Evolutionary conservation across 2,888 invertebrate species (phyloP).

Genomic region (Ferdinandea cuprea): DNA sequence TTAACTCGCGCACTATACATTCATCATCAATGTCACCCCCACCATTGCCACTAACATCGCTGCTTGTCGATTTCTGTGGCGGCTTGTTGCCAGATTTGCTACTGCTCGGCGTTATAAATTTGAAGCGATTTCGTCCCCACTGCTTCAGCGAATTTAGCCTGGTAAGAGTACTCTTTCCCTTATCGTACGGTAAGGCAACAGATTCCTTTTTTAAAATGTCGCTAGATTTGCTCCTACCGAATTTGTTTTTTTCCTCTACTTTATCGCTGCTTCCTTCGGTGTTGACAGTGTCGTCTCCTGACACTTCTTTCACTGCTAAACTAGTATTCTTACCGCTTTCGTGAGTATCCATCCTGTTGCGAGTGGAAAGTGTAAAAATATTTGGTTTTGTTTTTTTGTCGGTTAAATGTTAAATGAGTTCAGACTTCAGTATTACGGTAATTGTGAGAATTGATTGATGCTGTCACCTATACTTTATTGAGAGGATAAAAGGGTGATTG

Average conservation of each 20-base stretch:
- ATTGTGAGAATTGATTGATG: slow-evolving; percentile 29
- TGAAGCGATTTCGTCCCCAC: slow-evolving; percentile 92
- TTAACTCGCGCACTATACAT: slow-evolving; percentile 86
- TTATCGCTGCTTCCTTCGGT: slow-evolving; percentile 14
- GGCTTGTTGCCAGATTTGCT: slow-evolving; percentile 48
- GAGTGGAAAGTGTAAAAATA: slow-evolving; percentile 75
- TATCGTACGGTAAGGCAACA: slow-evolving; percentile 82
- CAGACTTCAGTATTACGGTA: slow-evolving; percentile 70
- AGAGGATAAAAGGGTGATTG: slow-evolving; percentile 11
- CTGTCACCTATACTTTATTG: background rate
- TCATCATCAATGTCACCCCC: slow-evolving; percentile 85
- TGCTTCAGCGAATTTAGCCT: slow-evolving; percentile 91
- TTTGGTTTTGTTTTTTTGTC: slow-evolving; percentile 59
- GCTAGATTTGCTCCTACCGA: slow-evolving; percentile 89
- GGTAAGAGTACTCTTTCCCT: slow-evolving; percentile 84
- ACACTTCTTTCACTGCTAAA: slow-evolving; percentile 75
- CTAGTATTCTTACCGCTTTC: slow-evolving; percentile 71
- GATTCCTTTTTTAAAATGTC: slow-evolving; percentile 88
- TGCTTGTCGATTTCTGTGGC: slow-evolving; percentile 46
- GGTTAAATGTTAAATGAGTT: slow-evolving; percentile 44
- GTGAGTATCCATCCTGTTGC: slow-evolving; percentile 76
- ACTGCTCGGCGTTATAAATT: slow-evolving; percentile 84
- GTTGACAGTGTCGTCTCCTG: slow-evolving; percentile 55
- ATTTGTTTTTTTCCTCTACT: slow-evolving; percentile 77
- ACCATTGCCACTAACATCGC: slow-evolving; percentile 59